Evolutionary conservation across 2,113 vertebrate species (phyloP), one percentile per base, ranked within the genome.

Genomic region (Anguilla rostrata): DNA sequence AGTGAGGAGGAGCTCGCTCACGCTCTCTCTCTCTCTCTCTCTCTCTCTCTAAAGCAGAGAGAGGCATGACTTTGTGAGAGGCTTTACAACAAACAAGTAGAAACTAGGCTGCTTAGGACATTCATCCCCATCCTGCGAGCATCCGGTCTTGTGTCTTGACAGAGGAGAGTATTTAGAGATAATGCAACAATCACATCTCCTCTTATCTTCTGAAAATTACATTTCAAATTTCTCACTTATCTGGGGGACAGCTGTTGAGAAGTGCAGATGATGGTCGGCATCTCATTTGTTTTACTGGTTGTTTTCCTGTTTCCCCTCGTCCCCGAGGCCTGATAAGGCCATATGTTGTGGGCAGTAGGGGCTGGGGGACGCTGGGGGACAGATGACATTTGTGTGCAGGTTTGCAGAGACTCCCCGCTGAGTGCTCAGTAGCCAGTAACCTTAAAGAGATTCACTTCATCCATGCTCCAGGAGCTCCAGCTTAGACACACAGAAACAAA

Each of bases 361-460:
- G 71, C 56, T 75, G 80, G 83, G 39, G 78, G 75, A 34, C 41
- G 11, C 49, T 87, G 26, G 18, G n/a, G 39, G 46, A 79, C 60
- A 87, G 87, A 88, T 90, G 91, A 91, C 90, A 91, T 90, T 90
- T 90, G 89, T 91, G 90, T 85, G 29, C 89, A 84, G 86, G 88
- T 89, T 78, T 91, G 91, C 87, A 63, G 89, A 88, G 87, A 88
- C 89, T 90, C 91, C 92, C 90, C 87, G 89, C 88, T 90, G 90
- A 83, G 89, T 88, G 46, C 63, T 88, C 86, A 86, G 84, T 57
- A 78, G 87, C 86, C 83, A 81, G 82, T 60, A 88, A 88, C 91
- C 89, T 92, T 89, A 90, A 90, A 90, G 83, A 82, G 75, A 90
- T 87, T 84, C 56, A 86, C 89, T 18, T 71, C 90, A 88, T 81